Evolutionary conservation across 2,797 vertebrate species (phyloP), one percentile per base, ranked within the genome.

Genomic region (Poecilia picta): DNA sequence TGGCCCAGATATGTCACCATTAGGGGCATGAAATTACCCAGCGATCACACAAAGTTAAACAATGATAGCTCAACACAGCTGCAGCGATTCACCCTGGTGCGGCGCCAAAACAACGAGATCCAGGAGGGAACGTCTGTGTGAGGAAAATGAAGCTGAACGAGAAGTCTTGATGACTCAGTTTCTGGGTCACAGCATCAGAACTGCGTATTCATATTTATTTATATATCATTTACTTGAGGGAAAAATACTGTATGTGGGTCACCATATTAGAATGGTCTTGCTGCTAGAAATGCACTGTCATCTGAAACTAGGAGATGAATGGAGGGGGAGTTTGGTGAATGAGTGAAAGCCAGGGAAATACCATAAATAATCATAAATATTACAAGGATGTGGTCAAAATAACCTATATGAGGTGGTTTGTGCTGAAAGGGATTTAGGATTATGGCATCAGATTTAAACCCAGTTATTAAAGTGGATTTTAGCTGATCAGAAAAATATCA

Each of bases 181-280:
- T 88, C 85, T 88, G 57, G 79, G 80, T 85, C 82, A 90, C 41
- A 59, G 78, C 78, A 31, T 73, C 72, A 83, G 71, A 77, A 53
- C 43, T 71, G 43, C 3, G 12, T 28, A 33, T 68, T 20, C 33
- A 16, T 45, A 31, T 39, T 71, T 57, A 71, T 43, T 39, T 49
- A 62, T 39, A 57, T 25, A 71, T 46, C 13, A 74, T 80, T 45
- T 77, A 78, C 76, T 49, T 55, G 36, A 79, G 73, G 25, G 62
- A 57, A 16, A 49, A 72, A 76, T 75, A n/a, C n/a, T n/a, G n/a
- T n/a, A 87, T 85, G n/a, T 87, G 39, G 81, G 84, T 84, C 82
- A 87, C 33, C 68, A 49, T 53, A 73, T 74, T 45, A 71, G 2
- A 28, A 2, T 47, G 39, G 25, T 49, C 31, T 62, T 49, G 31